A percentile compares a stretch with the other conserved stretches of the same genome.
phyloP scores from a whole-genome alignment of 2,113 vertebrate species.

The Sphaerodactylus townsendi region DNA sequence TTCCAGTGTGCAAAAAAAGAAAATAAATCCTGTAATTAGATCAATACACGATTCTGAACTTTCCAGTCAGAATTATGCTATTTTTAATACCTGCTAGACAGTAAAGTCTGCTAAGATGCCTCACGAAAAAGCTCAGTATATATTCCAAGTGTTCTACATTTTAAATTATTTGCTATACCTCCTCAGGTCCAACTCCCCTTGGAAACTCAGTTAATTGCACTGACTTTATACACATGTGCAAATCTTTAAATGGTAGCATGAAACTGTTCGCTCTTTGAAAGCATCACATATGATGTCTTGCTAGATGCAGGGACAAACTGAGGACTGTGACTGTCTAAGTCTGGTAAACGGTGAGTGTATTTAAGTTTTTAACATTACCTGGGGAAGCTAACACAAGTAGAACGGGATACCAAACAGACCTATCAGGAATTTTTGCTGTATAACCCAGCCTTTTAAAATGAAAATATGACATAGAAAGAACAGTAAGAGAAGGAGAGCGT shows the following conservation, averaged over 20 bases:
- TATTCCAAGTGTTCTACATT: constrained; percentile 46
- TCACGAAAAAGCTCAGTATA: constrained; percentile 20
- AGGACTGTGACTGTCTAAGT: background rate
- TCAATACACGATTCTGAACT: background rate
- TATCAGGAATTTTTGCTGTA: background rate
- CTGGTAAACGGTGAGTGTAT: background rate
- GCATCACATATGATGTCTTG: background rate
- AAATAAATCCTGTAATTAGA: background rate
- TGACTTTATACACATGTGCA: constrained; percentile 23
- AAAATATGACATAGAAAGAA: background rate
- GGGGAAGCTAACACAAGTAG: background rate
- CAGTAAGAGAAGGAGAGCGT: background rate
- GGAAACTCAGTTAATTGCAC: constrained; percentile 31
- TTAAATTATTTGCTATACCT: constrained; percentile 47
- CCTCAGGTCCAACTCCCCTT: background rate
- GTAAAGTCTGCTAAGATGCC: constrained; percentile 35
- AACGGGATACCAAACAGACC: background rate
- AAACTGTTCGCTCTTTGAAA: background rate
- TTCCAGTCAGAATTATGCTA: constrained; percentile 17
- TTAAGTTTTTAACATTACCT: background rate
- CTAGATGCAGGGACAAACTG: background rate
- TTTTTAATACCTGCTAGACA: constrained; percentile 42
- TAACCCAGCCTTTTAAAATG: background rate
- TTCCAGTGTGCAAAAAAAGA: too few species aligned
- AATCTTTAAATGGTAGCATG: constrained; percentile 15